These are phyloP conservation scores for Temnothorax rugatulus DNA, from an alignment of 2,888 invertebrate genomes.

Conservation along the genomic window DNA sequence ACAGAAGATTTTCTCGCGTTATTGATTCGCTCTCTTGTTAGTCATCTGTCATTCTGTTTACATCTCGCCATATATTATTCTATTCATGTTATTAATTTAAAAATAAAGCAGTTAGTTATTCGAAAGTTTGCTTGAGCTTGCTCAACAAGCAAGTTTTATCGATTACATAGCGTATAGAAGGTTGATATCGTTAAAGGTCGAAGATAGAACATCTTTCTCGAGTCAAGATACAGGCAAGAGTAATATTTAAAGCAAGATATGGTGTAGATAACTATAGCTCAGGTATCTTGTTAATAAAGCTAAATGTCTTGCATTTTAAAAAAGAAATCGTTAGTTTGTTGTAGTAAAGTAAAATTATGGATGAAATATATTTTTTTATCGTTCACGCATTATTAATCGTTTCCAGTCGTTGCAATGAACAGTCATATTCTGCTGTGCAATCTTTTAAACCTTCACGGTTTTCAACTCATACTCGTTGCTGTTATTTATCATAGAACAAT, in stretches of 20 bases:
- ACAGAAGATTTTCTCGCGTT: slow-evolving; percentile 34
- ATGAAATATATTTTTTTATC: slow-evolving; percentile 6
- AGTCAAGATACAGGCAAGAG: slow-evolving; percentile 15
- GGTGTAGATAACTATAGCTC: neutral
- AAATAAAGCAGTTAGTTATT: slow-evolving; percentile 10
- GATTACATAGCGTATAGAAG: neutral
- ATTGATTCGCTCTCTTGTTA: slow-evolving; percentile 39
- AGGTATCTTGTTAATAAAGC: slow-evolving; percentile 30
- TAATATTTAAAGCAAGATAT: slow-evolving; percentile 22
- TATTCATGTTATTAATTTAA: slow-evolving; percentile 25
- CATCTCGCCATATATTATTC: neutral
- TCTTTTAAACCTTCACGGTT: neutral
- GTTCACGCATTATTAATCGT: neutral
- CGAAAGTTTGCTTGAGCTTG: neutral
- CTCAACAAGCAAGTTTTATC: slow-evolving; percentile 29
- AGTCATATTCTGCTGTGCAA: neutral
- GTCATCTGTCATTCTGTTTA: neutral
- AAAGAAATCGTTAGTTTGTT: neutral
- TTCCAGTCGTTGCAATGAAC: neutral
- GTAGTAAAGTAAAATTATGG: slow-evolving; percentile 19
- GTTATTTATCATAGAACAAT: neutral
- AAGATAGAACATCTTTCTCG: neutral
- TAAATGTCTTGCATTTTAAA: neutral
- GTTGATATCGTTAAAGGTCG: slow-evolving; percentile 32
- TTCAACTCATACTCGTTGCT: slow-evolving; percentile 16